These are phyloP conservation scores for Malachius bipustulatus DNA, from an alignment of 2,888 invertebrate genomes.

Conservation along the genomic window DNA sequence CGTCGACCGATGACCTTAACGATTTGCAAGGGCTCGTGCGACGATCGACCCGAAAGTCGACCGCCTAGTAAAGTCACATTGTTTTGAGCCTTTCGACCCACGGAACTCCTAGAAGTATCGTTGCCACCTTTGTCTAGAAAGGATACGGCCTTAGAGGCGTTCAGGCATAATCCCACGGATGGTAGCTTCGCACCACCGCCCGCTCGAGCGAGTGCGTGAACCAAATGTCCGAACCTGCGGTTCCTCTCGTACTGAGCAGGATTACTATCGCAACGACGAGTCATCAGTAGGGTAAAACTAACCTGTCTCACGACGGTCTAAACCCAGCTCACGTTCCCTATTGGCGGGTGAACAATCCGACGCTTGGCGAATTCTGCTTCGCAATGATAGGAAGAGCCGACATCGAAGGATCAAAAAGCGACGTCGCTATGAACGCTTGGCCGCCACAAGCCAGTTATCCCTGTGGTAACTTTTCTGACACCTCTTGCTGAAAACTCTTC, in stretches of 20 bases:
- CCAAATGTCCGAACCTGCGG: conserved; percentile 43
- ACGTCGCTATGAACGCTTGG: conserved; percentile 54
- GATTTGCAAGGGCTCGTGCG: no score
- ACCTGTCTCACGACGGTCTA: conserved; percentile 36
- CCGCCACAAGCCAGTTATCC: conserved; percentile 56
- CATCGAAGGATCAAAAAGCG: conserved; percentile 61
- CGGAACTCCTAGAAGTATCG: no score
- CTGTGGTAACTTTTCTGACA: conserved; percentile 63
- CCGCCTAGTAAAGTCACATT: no score
- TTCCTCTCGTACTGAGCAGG: conserved; percentile 40
- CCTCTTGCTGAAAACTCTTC: conserved; percentile 42
- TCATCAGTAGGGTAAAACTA: conserved; percentile 41
- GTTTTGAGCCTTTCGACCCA: no score
- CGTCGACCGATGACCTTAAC: no score
- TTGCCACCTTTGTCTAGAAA: no score
- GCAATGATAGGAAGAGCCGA: conserved; percentile 65
- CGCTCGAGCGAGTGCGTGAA: conserved; percentile 49
- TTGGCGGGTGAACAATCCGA: conserved; percentile 48
- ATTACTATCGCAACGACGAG: conserved; percentile 35
- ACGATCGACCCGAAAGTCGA: no score
- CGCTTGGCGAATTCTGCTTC: conserved; percentile 60
- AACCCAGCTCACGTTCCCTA: conserved; percentile 24
- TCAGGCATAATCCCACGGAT: conserved; percentile 52
- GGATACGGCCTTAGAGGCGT: no score
- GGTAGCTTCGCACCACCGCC: conserved; percentile 55